These are phyloP conservation scores for Probosciger aterrimus DNA, from an alignment of 2,113 vertebrate genomes.

Conservation along the genomic window DNA sequence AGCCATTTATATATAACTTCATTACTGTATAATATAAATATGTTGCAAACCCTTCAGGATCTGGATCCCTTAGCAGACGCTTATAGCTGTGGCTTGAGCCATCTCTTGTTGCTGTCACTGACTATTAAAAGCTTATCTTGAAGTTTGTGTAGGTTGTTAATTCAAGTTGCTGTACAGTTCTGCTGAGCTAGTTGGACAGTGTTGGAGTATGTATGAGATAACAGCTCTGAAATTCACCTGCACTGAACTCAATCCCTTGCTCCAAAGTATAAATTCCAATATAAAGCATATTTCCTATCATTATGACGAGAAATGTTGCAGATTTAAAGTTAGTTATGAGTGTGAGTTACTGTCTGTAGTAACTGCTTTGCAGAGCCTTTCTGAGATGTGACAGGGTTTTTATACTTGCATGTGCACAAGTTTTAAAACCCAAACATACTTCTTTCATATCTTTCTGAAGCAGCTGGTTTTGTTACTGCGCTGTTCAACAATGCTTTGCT, in stretches of 20 bases:
- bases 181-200: neutral
- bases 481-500: neutral
- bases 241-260: neutral
- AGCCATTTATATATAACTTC: neutral
- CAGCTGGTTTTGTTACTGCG: neutral
- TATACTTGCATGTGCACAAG: neutral
- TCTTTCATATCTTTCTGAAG: neutral
- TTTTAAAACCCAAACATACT: neutral
- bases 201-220: neutral
- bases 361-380: neutral
- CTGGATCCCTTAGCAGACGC: neutral
- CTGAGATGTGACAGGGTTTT: neutral
- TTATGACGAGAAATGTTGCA: accelerated
- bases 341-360: neutral
- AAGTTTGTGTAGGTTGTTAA: neutral
- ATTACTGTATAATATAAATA: neutral
- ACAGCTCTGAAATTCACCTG: neutral
- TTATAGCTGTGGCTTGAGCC: neutral
- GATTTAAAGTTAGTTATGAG: neutral
- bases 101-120: neutral
- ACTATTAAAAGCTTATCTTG: neutral
- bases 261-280: neutral
- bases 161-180: neutral
- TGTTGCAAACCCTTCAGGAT: neutral
- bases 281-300: neutral